phyloP scores from a whole-genome alignment of 2,888 invertebrate genomes.

The Eupeodes latifasciatus region DNA sequence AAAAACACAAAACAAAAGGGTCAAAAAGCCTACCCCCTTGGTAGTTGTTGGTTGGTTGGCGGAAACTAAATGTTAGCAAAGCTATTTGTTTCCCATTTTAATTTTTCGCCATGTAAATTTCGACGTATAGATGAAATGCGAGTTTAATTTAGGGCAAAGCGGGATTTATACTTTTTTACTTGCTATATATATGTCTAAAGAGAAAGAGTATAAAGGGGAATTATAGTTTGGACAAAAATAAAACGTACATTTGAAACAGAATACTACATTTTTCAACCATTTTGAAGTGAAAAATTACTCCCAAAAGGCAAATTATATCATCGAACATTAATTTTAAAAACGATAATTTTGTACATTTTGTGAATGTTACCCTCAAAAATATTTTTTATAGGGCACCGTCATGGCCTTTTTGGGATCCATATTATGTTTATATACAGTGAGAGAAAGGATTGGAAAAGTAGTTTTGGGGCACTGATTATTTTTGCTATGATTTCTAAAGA shows the following conservation, averaged over 20 bases:
- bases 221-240: not conserved
- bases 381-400: no score
- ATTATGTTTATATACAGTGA: no score
- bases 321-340: no score
- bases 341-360: no score
- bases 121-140: slow-evolving; percentile 49
- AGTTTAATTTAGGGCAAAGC: slow-evolving; percentile 52
- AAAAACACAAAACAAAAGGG: not conserved
- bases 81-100: slow-evolving; percentile 62
- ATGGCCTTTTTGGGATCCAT: no score
- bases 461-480: no score
- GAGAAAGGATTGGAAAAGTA: no score
- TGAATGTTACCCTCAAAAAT: no score
- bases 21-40: not conserved
- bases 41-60: not conserved
- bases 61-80: slow-evolving; percentile 49
- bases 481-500: no score
- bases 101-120: slow-evolving; percentile 40
- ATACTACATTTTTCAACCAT: no score
- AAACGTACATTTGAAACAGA: not conserved
- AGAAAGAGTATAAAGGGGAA: not conserved
- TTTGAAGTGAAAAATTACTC: no score
- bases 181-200: not conserved
- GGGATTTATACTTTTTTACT: slow-evolving; percentile 11
- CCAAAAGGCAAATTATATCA: no score